Evolutionary conservation across 1,140 invertebrate species (phyloP).

Genomic region (Drosophila lini): DNA sequence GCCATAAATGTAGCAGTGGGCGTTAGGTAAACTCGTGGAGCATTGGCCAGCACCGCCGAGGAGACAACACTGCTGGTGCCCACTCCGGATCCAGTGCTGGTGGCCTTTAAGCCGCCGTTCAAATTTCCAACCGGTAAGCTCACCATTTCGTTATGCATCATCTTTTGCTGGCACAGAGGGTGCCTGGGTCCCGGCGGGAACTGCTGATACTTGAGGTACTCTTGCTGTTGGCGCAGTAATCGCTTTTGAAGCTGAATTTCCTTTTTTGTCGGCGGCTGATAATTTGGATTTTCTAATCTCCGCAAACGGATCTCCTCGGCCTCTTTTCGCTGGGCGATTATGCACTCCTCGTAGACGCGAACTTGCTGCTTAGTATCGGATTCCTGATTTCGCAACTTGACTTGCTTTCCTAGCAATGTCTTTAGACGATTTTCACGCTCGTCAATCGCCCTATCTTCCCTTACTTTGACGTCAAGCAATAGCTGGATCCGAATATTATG

Average conservation of each 20-base stretch:
- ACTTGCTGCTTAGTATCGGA: background rate
- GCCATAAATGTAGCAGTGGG: conserved; percentile 53
- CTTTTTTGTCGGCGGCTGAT: background rate
- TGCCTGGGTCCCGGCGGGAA: background rate
- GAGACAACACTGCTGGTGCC: conserved; percentile 45
- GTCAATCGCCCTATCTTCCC: background rate
- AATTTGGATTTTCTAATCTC: background rate
- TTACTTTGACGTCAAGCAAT: background rate
- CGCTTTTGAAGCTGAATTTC: conserved; percentile 8
- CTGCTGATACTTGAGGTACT: background rate
- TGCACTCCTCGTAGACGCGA: background rate
- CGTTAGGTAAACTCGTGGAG: conserved; percentile 58
- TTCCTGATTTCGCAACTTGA: background rate
- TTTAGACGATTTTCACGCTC: background rate
- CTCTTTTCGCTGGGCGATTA: rapidly evolving
- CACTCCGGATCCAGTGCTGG: conserved; percentile 43
- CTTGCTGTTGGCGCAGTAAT: conserved; percentile 4
- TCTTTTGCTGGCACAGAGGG: conserved; percentile 1
- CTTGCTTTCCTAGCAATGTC: background rate
- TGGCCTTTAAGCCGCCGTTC: conserved; percentile 65
- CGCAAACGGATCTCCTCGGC: background rate
- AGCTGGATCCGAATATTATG: background rate
- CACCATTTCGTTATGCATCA: conserved; percentile 83
- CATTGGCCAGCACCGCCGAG: conserved; percentile 60
- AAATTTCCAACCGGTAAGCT: conserved; percentile 74